Base-by-base conservation (phyloP, 2,797 vertebrate species). In the Danio tinwini region DNA sequence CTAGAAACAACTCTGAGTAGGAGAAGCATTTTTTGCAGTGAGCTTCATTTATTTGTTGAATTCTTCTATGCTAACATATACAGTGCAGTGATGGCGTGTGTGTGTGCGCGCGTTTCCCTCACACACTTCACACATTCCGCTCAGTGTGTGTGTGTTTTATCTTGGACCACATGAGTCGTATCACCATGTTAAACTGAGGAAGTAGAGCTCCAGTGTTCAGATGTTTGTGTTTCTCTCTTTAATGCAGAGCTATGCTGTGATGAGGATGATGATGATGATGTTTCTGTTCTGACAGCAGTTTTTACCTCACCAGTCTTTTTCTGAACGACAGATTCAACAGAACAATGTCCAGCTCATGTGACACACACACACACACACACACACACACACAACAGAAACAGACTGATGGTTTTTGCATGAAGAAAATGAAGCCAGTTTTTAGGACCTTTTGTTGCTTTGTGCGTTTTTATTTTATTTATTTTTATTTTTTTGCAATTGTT, bases 121-220 rank as follows among this genome's bases (percentile, higher is more conserved):
- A 39, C 50, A 62, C 73, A 49, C 69, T 52, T 47, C 42, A 39
- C 50, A 67, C 74, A 67, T 76, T 67, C 52, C 63, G 29, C 29
- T 29, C 29, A 29, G 29, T 2, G 0, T 4, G 52, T 68, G 47
- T 56, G 19, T 56, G 63, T 67, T 39, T 29, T 1, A 3, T 29
- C 39, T 45, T 4, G 0, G 47, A 52, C 21, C 19, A 6, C 45
- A 47, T 47, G n/a, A n/a, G n/a, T 45, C 65, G 14, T 1, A 7
- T 52, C 14, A n/a, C n/a, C n/a, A n/a, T 47, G 29, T 50, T 11
- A 50, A 37, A 29, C 65, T 16, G 4, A 16, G 1, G 21, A 37
- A 5, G 9, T 11, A 4, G 17, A 44, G 7, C 17, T 29, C 12
- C 16, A 9, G 69, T 58, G 5, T 45, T 16, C 49, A 40, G 1